Percentiles rank a stretch among this genome's conserved stretches.
Evolutionary conservation across 2,797 vertebrate species (phyloP).

Genomic region (Acropternis orthonyx): DNA sequence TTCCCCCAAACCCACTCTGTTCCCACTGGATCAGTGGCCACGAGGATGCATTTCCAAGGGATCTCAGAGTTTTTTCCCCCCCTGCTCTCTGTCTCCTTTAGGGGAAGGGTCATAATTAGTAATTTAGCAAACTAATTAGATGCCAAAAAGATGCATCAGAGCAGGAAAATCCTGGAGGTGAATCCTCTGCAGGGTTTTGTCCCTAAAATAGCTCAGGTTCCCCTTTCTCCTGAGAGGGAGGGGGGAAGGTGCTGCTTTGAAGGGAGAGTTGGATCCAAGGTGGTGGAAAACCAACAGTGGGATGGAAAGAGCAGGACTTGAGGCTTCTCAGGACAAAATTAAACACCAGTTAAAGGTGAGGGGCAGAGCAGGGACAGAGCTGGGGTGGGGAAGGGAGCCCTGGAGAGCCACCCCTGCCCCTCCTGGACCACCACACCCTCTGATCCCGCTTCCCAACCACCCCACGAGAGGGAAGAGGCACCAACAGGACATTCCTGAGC

Average conservation of each 20-base stretch:
- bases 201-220: background rate
- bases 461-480: background rate
- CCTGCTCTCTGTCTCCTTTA: background rate
- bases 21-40: background rate
- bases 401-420: background rate
- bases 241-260: background rate
- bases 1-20: background rate
- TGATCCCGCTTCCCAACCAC: background rate
- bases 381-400: background rate
- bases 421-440: background rate
- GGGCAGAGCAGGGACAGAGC: background rate
- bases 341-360: background rate
- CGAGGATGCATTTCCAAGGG: accelerated
- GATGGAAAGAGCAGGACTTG: background rate
- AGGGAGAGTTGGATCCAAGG: background rate
- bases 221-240: background rate
- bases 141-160: background rate
- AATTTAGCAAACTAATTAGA: background rate
- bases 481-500: background rate
- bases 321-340: background rate
- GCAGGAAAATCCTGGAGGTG: background rate
- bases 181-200: background rate
- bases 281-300: background rate
- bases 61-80: background rate
- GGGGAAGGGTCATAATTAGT: background rate